Percentiles rank a stretch among this genome's conserved stretches.
Evolutionary conservation across 2,113 vertebrate genomes (phyloP).

Genomic region (Urocitellus parryii): DNA sequence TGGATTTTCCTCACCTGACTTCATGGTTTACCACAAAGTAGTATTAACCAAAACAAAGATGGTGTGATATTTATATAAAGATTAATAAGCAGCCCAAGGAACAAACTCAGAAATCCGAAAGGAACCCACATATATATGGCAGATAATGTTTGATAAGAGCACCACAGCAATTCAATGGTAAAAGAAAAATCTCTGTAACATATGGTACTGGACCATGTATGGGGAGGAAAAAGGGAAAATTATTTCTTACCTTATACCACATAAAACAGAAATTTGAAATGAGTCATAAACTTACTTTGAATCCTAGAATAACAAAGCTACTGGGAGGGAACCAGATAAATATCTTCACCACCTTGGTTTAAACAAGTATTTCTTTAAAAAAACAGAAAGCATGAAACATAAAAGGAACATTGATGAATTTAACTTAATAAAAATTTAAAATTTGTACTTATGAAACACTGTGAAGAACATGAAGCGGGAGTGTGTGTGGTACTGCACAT

Average conservation of each 20-base stretch:
- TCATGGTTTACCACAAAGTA: background rate
- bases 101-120: background rate
- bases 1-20: background rate
- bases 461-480: background rate
- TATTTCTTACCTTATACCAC: background rate
- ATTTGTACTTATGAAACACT: background rate
- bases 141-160: conserved; percentile 30
- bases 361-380: conserved; percentile 1
- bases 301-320: conserved; percentile 35
- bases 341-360: background rate
- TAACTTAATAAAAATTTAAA: conserved; percentile 37
- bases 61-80: background rate
- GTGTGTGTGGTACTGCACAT: too few relatives aligned
- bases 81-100: background rate
- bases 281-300: background rate
- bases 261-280: conserved; percentile 16
- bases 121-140: background rate
- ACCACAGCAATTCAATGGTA: background rate
- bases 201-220: background rate
- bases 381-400: background rate
- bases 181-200: background rate
- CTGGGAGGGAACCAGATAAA: background rate
- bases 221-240: background rate
- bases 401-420: background rate
- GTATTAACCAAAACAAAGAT: background rate